These are phyloP conservation scores for Portunus trituberculatus DNA, from an alignment of 1,140 invertebrate species.

Conservation along the genomic window DNA sequence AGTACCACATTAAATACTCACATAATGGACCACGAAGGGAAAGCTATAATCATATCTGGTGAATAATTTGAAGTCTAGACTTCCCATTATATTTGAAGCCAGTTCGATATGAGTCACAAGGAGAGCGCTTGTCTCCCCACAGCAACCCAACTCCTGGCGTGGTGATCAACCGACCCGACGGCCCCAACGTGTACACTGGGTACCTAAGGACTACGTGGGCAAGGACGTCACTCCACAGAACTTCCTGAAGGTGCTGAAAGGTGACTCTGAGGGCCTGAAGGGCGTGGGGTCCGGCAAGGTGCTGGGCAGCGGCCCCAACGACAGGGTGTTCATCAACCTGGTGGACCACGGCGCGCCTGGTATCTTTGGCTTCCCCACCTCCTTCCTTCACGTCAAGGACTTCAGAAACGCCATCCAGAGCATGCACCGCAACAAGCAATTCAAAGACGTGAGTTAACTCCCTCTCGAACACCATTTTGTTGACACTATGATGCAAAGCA, in stretches of 20 bases:
- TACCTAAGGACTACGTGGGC: conserved; percentile 84
- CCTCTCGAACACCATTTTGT: no score
- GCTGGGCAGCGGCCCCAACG: conserved; percentile 84
- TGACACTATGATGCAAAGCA: no score
- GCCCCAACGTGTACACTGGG: conserved; percentile 84
- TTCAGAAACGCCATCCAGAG: conserved; percentile 59
- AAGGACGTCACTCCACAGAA: conserved; percentile 82
- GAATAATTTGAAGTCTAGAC: no score
- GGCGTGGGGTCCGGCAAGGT: conserved; percentile 83
- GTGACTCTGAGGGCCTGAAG: conserved; percentile 80
- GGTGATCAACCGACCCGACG: conserved; percentile 84
- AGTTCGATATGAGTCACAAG: no score
- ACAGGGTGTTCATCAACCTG: conserved; percentile 86
- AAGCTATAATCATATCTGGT: no score
- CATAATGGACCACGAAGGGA: no score
- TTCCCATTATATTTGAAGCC: no score
- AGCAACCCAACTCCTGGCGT: conserved; percentile 83
- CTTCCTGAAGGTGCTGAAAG: conserved; percentile 83
- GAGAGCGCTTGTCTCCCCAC: neutral
- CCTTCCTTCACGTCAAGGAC: conserved; percentile 79
- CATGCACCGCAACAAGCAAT: conserved; percentile 49
- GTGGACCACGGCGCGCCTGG: conserved; percentile 85
- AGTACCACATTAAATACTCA: no score
- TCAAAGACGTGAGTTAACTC: conserved; percentile 53
- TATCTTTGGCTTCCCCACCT: conserved; percentile 83